Conservation (phyloP, 1,140 invertebrate genomes). For the Popillia japonica region DNA sequence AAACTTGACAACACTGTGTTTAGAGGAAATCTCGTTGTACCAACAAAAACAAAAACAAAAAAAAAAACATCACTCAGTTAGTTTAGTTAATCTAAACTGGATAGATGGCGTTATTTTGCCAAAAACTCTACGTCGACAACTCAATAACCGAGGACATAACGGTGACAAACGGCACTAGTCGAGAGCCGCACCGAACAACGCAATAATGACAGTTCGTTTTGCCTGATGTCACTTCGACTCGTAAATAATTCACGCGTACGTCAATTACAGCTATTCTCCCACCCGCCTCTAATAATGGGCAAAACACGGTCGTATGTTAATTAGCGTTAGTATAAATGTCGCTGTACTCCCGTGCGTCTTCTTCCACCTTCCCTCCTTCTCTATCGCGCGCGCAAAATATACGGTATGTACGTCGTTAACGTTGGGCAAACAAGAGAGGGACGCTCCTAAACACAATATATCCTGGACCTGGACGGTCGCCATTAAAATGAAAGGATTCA, state of each 20-base stretch:
- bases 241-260: background rate
- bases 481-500: background rate
- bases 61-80: too few relatives aligned
- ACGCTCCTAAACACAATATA: background rate
- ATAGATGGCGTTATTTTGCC: too few relatives aligned
- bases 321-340: background rate
- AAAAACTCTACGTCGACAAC: background rate
- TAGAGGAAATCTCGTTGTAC: too few relatives aligned
- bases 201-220: background rate
- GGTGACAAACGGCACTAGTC: background rate
- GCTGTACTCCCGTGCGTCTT: background rate
- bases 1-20: background rate
- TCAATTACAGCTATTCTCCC: background rate
- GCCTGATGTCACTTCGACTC: background rate
- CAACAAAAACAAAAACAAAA: too few relatives aligned
- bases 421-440: background rate
- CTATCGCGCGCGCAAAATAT: too few relatives aligned
- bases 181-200: background rate
- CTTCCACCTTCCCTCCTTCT: background rate
- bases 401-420: background rate
- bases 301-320: constrained; percentile 1
- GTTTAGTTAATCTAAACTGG: too few relatives aligned
- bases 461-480: background rate
- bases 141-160: background rate
- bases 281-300: background rate